Percentiles rank a stretch among this genome's conserved stretches.
Conservation (phyloP, 2,113 vertebrate species). For the Apaloderma vittatum region DNA sequence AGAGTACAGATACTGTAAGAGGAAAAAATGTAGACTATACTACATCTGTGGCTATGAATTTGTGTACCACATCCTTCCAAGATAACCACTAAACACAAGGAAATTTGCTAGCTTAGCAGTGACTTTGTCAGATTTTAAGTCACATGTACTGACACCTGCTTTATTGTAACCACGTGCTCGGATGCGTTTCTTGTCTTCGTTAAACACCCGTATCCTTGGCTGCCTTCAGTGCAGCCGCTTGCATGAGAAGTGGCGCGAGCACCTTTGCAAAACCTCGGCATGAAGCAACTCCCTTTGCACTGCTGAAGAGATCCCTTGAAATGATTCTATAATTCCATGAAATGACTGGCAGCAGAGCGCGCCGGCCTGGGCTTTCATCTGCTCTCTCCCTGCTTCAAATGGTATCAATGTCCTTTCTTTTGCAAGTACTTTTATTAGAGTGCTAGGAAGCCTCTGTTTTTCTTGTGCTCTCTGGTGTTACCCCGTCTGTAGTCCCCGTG, state of each 20-base stretch:
- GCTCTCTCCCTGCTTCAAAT: not conserved
- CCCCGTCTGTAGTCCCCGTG: not conserved
- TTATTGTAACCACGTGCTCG: not conserved
- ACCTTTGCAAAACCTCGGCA: fast-evolving
- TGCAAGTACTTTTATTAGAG: not conserved
- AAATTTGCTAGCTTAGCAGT: not conserved
- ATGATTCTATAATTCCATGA: not conserved
- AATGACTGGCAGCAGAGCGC: not conserved
- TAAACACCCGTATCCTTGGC: fast-evolving
- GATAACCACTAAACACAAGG: not conserved
- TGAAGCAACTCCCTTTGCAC: not conserved
- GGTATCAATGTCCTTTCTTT: not conserved
- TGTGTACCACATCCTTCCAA: not conserved
- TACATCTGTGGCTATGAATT: not conserved
- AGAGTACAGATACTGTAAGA: not conserved
- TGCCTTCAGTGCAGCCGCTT: not conserved
- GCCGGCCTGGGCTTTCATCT: not conserved
- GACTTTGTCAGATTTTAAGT: not conserved
- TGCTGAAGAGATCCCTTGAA: not conserved
- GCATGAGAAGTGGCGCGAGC: not conserved
- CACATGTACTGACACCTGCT: fast-evolving
- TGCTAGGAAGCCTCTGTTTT: not conserved
- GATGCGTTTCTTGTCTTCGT: not conserved
- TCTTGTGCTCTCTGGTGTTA: not conserved
- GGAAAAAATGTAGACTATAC: not conserved